Base-by-base conservation (phyloP, 2,797 vertebrate genomes). In the Hemibagrus guttatus region DNA sequence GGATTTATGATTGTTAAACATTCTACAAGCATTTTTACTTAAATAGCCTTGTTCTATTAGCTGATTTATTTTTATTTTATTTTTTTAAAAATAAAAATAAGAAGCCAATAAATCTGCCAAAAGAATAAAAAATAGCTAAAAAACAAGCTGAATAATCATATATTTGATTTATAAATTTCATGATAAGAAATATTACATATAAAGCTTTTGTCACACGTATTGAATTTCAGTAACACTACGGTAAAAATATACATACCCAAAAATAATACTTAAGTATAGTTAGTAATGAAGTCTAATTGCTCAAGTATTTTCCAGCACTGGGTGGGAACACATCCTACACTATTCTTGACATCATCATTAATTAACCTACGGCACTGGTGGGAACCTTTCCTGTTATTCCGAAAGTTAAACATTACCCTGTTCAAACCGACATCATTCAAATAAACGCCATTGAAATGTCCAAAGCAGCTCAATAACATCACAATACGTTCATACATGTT, bases 321-420 rank as follows among this genome's bases (percentile, higher is more conserved):
- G 56, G 23, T 80, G 58, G 23, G 58, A 61, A 80, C 21, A 14
- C 35, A 61, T n/a, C n/a, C n/a, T n/a, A n/a, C 61, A 80, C 56
- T 52, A 64, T 68, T 59, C 52, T 64, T 42, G 84, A 52, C 58
- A n/a, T 81, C 82, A 81, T 86, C 79, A 88, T 84, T 83, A 81
- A 88, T 90, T 88, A 88, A 87, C 85, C 68, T 52, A 4, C 49
- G 71, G 69, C 46, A 61, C 64, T 64, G 52, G 71, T 83, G 68
- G 52, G 66, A 87, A 90, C 78, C 21, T 80, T 76, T 85, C 76
- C 23, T 14, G 35, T 85, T 68, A 23, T 52, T 85, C 6, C 19
- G 49, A 59, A 49, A 14, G 76, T 90, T 85, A 85, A 76, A 83
- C 66, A 89, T 85, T 66, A 82, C 59, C 78, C 14, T 6, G 31